Conservation (phyloP, 2,113 vertebrate genomes). For the Petromus typicus region DNA sequence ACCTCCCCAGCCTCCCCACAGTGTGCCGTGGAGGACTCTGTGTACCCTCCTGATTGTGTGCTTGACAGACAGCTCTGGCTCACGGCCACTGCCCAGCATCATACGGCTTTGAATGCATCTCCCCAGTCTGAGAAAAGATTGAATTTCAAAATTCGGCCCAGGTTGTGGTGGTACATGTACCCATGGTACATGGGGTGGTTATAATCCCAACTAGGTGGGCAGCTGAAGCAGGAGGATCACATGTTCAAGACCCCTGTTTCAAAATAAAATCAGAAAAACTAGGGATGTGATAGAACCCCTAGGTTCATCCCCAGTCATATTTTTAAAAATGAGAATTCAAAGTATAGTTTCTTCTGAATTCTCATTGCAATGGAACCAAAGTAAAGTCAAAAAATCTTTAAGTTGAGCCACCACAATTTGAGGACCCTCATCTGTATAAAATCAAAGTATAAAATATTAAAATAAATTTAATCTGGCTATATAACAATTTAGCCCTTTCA, state of each 20-base stretch:
- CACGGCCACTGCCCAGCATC: background rate
- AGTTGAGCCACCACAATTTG: background rate
- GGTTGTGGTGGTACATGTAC: background rate
- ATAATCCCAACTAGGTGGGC: background rate
- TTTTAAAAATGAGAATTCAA: background rate
- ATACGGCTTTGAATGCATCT: no score
- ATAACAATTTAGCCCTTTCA: background rate
- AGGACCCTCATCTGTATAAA: background rate
- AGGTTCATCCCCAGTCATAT: background rate
- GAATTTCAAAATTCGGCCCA: background rate
- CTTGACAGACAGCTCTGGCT: background rate
- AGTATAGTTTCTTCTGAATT: background rate
- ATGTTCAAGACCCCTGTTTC: background rate
- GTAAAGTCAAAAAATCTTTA: background rate
- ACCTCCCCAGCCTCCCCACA: background rate
- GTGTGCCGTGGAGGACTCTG: rapidly evolving
- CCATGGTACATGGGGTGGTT: no score
- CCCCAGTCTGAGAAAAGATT: background rate
- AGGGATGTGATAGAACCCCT: no score
- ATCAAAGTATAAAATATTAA: background rate
- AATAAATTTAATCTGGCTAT: background rate
- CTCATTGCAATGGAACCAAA: no score
- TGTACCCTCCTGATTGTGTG: background rate
- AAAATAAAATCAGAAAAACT: background rate
- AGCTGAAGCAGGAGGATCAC: background rate